Base-by-base conservation (phyloP, 1,140 invertebrate species). In the Zaprionus lachaisei region DNA sequence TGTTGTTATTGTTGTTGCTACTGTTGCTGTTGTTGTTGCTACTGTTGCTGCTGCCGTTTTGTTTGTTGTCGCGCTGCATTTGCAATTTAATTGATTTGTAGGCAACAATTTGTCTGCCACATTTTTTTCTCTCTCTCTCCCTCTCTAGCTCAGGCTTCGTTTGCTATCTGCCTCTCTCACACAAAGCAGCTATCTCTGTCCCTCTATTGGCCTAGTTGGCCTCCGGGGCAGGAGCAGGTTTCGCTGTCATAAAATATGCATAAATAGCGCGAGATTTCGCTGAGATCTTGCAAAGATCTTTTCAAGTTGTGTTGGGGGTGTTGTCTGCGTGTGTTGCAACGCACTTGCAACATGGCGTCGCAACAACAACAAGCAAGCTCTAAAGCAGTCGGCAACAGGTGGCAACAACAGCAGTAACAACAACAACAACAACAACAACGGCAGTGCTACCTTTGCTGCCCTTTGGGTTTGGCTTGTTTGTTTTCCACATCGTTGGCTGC, bases 71-170 rank as follows among this genome's bases (percentile, higher is more conserved):
- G 81, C 85, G 34, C 58, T 84, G 79, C 79, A 89, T 90, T 90
- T 80, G 85, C 85, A 90, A 90, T 90, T 90, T 90, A 90, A 90
- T 90, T 90, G 85, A 90, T 90, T 90, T 90, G 85, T 85, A 85
- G 81, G 85, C 86, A 85, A 85, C 85, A 90, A 90, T 90, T 90
- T 90, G 85, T 90, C 85, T 85, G 72, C 51, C 85, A 84, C 79
- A 74, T 62, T 51, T 12, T 62, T 51, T 12, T 24, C 11, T 58
- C 72, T 60, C 22, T 64, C 62, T 37, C 2, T 4, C 49, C 26
- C 20, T 51, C 47, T 51, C 61, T 7, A n/a, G 26, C 38, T 34
- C 44, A 15, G 5, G 1, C 44, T 6, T 6, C 4, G 1, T 2
- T 77, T 82, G 77, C 72, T 58, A 22, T 65, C 68, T 62, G 62